A percentile compares a stretch with the other conserved stretches of the same genome.
phyloP scores from a whole-genome alignment of 2,797 vertebrate genomes.

The Helicolenus hilgendorfi region DNA sequence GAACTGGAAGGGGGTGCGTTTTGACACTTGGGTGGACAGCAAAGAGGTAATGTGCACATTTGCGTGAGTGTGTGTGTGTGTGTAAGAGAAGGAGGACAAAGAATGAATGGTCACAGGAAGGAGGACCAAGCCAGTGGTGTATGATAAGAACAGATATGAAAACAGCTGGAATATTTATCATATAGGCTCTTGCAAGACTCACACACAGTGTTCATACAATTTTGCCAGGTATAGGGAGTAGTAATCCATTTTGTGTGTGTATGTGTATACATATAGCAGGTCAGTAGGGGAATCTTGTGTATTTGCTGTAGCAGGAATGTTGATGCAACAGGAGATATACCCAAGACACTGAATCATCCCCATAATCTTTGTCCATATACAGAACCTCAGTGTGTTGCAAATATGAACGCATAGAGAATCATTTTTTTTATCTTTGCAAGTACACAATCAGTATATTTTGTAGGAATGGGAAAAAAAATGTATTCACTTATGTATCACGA shows the following conservation, averaged over 20 bases:
- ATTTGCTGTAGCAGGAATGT: not conserved
- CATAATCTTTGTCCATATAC: not conserved
- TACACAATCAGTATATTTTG: not conserved
- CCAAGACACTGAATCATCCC: slow-evolving; percentile 1
- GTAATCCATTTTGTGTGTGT: not conserved
- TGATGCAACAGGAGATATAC: not conserved
- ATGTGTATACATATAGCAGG: not conserved
- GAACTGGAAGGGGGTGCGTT: slow-evolving; percentile 31
- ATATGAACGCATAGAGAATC: not conserved
- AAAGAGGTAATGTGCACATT: slow-evolving; percentile 51
- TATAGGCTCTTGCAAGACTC: slow-evolving; percentile 9
- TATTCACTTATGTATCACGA: too few species aligned
- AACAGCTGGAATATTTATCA: slow-evolving; percentile 64
- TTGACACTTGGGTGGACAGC: slow-evolving; percentile 58
- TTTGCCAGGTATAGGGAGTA: not conserved
- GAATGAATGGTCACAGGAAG: slow-evolving; percentile 47
- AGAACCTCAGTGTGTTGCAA: not conserved
- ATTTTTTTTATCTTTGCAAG: not conserved
- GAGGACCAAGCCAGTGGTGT: slow-evolving; percentile 9
- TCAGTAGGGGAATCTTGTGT: not conserved
- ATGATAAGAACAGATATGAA: slow-evolving; percentile 46
- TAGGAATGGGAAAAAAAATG: too few species aligned
- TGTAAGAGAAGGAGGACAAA: not conserved
- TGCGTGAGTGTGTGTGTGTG: not conserved
- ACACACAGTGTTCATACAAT: slow-evolving; percentile 36